These are phyloP conservation scores for Lymantria dispar DNA, from an alignment of 2,888 invertebrate species.

Conservation along the genomic window DNA sequence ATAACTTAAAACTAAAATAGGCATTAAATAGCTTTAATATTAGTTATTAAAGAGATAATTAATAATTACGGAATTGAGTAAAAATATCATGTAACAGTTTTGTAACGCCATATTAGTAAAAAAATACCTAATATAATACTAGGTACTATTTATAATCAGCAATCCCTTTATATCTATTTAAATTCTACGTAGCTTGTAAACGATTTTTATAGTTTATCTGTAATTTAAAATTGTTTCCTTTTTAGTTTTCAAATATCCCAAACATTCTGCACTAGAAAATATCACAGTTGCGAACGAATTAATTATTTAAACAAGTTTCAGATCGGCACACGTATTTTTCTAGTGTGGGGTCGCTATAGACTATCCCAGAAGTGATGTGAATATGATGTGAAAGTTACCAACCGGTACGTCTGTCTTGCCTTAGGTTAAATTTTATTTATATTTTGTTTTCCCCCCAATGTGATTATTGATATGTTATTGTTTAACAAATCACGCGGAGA, in stretches of 20 bases:
- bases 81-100: too few relatives aligned
- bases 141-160: too few relatives aligned
- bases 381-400: slow-evolving; percentile 57
- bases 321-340: neutral
- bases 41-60: neutral
- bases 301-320: neutral
- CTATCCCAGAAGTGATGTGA: neutral
- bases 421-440: slow-evolving; percentile 71
- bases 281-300: neutral
- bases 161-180: too few relatives aligned
- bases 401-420: slow-evolving; percentile 58
- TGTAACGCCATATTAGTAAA: too few relatives aligned
- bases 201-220: slow-evolving; percentile 10
- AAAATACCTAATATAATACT: too few relatives aligned
- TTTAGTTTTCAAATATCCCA: neutral
- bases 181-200: neutral
- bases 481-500: slow-evolving; percentile 58
- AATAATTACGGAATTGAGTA: too few relatives aligned
- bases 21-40: neutral
- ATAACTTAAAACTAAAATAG: neutral
- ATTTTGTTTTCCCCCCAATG: slow-evolving; percentile 55
- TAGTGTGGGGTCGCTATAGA: neutral
- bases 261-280: neutral
- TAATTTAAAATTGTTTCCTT: slow-evolving; percentile 8
- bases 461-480: slow-evolving; percentile 46